Evolutionary conservation across 2,113 vertebrate species (phyloP).

Genomic region (Sylvilagus bachmani): DNA sequence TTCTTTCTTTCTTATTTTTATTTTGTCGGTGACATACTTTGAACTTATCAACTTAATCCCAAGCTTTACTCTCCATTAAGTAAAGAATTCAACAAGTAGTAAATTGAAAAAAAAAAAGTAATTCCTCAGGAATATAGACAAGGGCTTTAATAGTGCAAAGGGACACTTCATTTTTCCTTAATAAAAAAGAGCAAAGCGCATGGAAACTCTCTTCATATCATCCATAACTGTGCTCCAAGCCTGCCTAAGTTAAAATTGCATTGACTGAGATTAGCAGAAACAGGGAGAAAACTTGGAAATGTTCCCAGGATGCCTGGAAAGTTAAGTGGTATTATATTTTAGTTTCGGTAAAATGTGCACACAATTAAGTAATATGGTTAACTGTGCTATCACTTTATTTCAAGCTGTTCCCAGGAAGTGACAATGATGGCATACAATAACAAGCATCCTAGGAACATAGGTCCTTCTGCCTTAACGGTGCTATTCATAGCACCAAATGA

Average conservation of each 20-base stretch:
- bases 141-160: not conserved
- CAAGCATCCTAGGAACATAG: not conserved
- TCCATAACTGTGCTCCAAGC: not conserved
- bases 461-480: not conserved
- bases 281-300: not conserved
- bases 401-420: not conserved
- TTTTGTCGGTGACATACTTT: no score
- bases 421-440: not conserved
- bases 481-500: not conserved
- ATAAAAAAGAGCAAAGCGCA: not conserved
- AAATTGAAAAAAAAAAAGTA: no score
- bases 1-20: no score
- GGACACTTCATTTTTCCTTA: not conserved
- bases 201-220: not conserved
- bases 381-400: not conserved
- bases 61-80: no score
- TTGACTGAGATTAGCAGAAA: constrained; percentile 1
- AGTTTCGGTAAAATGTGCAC: not conserved
- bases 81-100: no score
- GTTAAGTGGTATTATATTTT: not conserved
- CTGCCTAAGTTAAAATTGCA: not conserved
- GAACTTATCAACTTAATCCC: not conserved
- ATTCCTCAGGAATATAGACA: no score
- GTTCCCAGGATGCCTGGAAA: not conserved
- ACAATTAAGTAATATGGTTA: not conserved